Evolutionary conservation across 2,888 invertebrate species (phyloP).

Genomic region (Tortrix viridana): DNA sequence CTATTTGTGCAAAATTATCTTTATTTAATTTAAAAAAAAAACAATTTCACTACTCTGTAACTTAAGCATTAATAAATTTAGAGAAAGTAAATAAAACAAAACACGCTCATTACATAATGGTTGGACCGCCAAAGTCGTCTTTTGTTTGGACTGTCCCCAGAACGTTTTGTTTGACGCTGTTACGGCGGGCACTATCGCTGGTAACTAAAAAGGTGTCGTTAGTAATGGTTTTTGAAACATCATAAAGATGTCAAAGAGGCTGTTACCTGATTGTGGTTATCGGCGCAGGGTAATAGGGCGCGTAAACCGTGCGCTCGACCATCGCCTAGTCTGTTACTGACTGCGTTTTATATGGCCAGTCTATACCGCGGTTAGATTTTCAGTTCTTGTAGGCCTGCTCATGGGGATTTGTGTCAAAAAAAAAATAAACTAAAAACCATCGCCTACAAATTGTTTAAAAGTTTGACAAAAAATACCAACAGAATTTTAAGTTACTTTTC

Average conservation of each 20-base stretch:
- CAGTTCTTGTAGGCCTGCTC: too few species aligned
- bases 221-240: constrained; percentile 83
- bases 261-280: constrained; percentile 81
- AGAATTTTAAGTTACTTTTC: constrained; percentile 37
- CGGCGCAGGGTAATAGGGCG: constrained; percentile 62
- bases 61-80: constrained; percentile 5
- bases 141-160: constrained; percentile 49
- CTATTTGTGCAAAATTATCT: too few species aligned
- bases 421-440: too few species aligned
- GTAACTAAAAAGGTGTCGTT: constrained; percentile 85
- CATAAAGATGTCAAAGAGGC: constrained; percentile 82
- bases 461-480: too few species aligned
- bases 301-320: constrained; percentile 52
- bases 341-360: too few species aligned
- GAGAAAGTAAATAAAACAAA: constrained; percentile 31
- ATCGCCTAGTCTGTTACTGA: constrained; percentile 8
- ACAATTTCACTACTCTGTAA: background rate
- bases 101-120: constrained; percentile 31
- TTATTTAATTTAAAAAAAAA: too few species aligned
- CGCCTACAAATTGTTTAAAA: too few species aligned
- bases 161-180: constrained; percentile 67
- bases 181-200: constrained; percentile 70
- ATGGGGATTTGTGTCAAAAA: too few species aligned
- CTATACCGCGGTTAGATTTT: too few species aligned
- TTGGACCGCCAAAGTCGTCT: constrained; percentile 52